Evolutionary conservation across 2,888 invertebrate genomes (phyloP).

Genomic region (Herminia tarsipennalis): DNA sequence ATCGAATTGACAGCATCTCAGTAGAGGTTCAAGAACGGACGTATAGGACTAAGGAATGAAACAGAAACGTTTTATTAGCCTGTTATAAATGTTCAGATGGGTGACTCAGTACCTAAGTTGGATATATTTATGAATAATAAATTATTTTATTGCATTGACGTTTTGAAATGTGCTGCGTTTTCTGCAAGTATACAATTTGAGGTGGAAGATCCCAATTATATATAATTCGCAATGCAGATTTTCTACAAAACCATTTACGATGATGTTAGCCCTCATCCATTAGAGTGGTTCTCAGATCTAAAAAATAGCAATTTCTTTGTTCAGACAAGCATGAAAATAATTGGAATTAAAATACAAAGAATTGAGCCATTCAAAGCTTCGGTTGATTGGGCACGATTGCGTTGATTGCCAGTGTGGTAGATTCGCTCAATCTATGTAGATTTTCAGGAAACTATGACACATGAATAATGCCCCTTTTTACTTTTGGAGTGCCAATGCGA

Average conservation of each 20-base stretch:
- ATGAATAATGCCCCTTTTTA: too few species aligned
- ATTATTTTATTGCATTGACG: constrained; percentile 19
- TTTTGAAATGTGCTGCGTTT: background rate
- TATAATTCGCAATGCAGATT: background rate
- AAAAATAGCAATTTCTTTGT: constrained; percentile 1
- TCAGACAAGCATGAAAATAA: constrained; percentile 23
- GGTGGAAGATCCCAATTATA: constrained; percentile 2
- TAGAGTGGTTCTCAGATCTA: background rate
- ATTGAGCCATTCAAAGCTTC: constrained; percentile 21
- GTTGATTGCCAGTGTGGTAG: background rate
- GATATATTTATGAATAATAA: constrained; percentile 30
- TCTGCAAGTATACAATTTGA: constrained; percentile 1
- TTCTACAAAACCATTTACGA: too few species aligned
- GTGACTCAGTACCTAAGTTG: constrained; percentile 24
- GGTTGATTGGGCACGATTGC: constrained; percentile 15
- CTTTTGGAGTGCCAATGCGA: too few species aligned
- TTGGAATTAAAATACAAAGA: constrained; percentile 33
- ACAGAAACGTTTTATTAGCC: constrained; percentile 29
- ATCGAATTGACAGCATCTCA: constrained; percentile 42
- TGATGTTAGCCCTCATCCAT: too few species aligned
- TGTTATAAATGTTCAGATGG: constrained; percentile 26
- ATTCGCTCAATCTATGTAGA: too few species aligned
- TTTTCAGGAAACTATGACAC: too few species aligned
- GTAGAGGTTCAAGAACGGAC: constrained; percentile 32
- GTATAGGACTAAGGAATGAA: constrained; percentile 31